Conservation (phyloP, 2,888 invertebrate genomes). For the Mesorhabditis belari region DNA sequence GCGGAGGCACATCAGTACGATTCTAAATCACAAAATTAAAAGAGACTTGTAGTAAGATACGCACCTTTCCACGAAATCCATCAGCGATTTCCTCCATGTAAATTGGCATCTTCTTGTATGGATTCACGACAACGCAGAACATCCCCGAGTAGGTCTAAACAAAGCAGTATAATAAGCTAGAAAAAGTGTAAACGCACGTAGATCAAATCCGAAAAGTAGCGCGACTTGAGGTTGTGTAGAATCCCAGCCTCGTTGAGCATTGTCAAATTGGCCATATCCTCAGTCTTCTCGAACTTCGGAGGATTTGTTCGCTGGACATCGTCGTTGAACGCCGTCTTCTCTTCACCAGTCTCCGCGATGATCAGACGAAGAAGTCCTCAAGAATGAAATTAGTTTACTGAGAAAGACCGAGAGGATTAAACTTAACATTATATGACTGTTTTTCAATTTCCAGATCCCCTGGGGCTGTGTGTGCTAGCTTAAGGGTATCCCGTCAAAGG, state of each 20-base stretch:
- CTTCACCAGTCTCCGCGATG: no score
- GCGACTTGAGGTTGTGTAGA: constrained; percentile 95
- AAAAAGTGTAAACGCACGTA: constrained; percentile 97
- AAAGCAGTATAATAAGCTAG: no score
- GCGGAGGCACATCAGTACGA: constrained; percentile 95
- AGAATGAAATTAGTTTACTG: no score
- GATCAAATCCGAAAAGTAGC: constrained; percentile 97
- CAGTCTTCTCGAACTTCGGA: no score
- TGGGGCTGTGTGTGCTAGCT: no score
- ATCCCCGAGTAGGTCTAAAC: constrained; percentile 96
- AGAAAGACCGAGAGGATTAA: no score
- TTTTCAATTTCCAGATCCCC: no score
- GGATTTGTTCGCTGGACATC: constrained; percentile 91
- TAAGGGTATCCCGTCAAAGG: no score
- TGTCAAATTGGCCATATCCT: constrained; percentile 99
- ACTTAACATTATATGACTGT: no score
- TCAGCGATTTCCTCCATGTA: constrained; percentile 99
- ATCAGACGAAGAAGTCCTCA: no score
- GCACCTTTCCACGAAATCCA: constrained; percentile 95
- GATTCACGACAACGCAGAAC: constrained; percentile 99
- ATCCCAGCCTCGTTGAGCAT: constrained; percentile 99
- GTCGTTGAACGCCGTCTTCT: constrained; percentile 77
- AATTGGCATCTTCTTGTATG: no score
- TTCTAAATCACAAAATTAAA: constrained; percentile 45
- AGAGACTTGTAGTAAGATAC: background rate